Evolutionary conservation across 2,797 vertebrate species (phyloP), one percentile per base, ranked within the genome.

Genomic region (Phalloptychus januarius): DNA sequence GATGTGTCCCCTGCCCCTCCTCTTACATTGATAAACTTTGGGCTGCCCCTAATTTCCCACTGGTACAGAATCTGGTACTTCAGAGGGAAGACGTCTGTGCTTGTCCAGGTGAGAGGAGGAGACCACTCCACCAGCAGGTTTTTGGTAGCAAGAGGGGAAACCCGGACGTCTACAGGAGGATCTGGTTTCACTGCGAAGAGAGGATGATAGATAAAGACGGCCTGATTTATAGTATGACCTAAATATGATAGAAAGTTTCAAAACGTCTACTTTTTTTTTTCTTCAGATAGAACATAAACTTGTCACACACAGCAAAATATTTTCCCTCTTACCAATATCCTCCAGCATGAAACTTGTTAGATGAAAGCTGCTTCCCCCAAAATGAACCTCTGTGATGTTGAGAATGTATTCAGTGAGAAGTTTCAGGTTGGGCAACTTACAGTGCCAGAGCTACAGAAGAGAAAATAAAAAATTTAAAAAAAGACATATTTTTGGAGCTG

Each of bases 121-220:
- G 87, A 86, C 95, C 96, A 96, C 23, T 94, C 69, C 78, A 96
- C 77, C 3, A 78, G 6, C 70, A 95, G 1, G 67, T 78, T 89
- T 78, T 79, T 93, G 67, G 6, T 25, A 0, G 56, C n/a, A 1
- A 61, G 25, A 52, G 77, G 72, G 58, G 79, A 92, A 80, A 93
- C 92, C 70, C 44, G 87, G 31, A 96, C 72, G 12, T 94, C 63
- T 20, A 93, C 86, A 0, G 95, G 95, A 70, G 94, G 94, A 84
- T 96, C 93, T 28, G 95, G 96, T 88, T 95, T 96, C 83, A 96
- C 96, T 96, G 70, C 28, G 86, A 18, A 78, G 7, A 73, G 0
- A 72, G 0, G 69, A 79, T 54, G 18, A 42, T 15, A 5, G 46
- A 6, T 4, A n/a, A 45, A 20, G 8, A 38, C 4, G 33, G 8